Percentiles rank a stretch among this genome's conserved stretches.
Evolutionary conservation across 2,888 invertebrate species (phyloP).

Genomic region (Glaucopsyche alexis): DNA sequence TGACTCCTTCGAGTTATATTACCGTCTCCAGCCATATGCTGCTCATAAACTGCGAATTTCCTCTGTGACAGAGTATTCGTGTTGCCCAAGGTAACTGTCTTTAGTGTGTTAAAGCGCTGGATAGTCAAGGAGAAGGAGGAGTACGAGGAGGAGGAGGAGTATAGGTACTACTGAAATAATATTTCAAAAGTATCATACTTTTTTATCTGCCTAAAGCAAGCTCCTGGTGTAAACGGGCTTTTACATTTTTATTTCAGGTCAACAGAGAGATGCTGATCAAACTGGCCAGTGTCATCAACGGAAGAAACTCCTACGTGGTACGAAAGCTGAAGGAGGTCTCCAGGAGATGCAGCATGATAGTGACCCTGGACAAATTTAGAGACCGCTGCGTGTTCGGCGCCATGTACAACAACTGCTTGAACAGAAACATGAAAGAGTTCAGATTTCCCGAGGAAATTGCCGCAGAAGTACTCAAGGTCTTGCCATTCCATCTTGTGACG

Average conservation of each 20-base stretch:
- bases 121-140: no score
- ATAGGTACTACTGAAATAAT: no score
- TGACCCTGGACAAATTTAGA: constrained; percentile 60
- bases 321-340: constrained; percentile 67
- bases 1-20: no score
- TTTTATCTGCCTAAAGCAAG: no score
- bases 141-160: no score
- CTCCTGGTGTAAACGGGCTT: background rate
- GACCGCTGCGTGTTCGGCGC: constrained; percentile 70
- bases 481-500: constrained; percentile 68
- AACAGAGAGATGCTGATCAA: constrained; percentile 69
- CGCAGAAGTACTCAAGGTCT: constrained; percentile 69
- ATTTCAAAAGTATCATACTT: no score
- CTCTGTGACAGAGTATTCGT: no score
- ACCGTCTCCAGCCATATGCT: no score
- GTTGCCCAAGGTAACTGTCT: no score
- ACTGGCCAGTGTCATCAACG: constrained; percentile 67
- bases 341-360: constrained; percentile 50
- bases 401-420: constrained; percentile 70
- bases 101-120: no score
- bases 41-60: no score
- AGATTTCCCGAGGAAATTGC: constrained; percentile 70
- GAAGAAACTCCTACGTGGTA: constrained; percentile 68
- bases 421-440: constrained; percentile 72
- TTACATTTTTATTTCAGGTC: constrained; percentile 48